Conservation (phyloP, 2,113 vertebrate genomes). For the Erinaceus europaeus region DNA sequence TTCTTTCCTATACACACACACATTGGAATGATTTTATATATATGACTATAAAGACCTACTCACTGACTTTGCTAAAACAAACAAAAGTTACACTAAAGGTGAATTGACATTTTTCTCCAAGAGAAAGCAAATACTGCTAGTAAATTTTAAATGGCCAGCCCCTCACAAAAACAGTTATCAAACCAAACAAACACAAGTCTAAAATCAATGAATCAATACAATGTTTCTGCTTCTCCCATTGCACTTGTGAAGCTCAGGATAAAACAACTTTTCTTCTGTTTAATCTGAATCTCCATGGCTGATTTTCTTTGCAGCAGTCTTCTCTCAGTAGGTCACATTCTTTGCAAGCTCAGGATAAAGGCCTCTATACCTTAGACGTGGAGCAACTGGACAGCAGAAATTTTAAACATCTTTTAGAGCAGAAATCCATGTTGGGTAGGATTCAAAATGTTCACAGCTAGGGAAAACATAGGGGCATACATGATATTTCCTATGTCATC, state of each 20-base stretch:
- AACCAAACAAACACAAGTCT: background rate
- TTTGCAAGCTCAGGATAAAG: background rate
- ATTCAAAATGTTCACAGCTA: background rate
- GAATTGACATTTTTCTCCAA: background rate
- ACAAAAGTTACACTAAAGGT: background rate
- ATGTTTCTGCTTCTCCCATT: background rate
- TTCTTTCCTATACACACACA: too few species aligned
- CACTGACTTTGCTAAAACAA: background rate
- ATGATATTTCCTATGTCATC: background rate
- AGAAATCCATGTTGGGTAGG: background rate
- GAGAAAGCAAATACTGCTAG: slow-evolving; percentile 11
- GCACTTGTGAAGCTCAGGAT: background rate
- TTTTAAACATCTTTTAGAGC: background rate
- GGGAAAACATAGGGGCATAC: background rate
- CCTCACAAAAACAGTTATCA: background rate
- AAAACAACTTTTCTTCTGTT: background rate
- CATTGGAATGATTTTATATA: too few species aligned
- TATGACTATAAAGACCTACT: too few species aligned
- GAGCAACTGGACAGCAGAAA: background rate
- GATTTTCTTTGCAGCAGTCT: background rate
- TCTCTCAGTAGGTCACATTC: background rate
- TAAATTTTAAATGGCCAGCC: background rate
- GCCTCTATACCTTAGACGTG: background rate
- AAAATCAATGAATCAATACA: background rate
- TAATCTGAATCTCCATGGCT: background rate